A percentile compares a stretch with the other conserved stretches of the same genome.
These are phyloP conservation scores for Bombus huntii DNA, from an alignment of 1,140 invertebrate genomes.

Conservation along the genomic window DNA sequence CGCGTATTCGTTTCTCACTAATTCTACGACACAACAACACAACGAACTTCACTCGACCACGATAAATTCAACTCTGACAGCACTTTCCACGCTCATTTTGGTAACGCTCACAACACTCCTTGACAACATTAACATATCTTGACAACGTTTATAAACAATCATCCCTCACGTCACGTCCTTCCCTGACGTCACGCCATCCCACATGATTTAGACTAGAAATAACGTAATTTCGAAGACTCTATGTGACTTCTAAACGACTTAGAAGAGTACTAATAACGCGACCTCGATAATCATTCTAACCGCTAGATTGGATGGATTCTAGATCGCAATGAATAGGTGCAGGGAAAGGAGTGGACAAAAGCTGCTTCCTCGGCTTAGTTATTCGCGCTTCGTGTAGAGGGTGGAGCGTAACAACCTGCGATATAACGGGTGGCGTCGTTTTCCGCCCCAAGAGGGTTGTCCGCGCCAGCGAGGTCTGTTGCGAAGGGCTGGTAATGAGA, in stretches of 20 bases:
- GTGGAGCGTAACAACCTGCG: slow-evolving; percentile 63
- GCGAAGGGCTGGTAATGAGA: slow-evolving; percentile 69
- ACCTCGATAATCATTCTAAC: too few relatives aligned
- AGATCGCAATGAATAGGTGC: not conserved
- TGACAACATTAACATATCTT: too few relatives aligned
- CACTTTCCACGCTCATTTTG: too few relatives aligned
- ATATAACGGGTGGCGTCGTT: slow-evolving; percentile 72
- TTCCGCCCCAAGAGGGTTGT: slow-evolving; percentile 61
- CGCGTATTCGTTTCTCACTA: too few relatives aligned
- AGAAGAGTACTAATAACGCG: not conserved
- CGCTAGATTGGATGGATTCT: not conserved
- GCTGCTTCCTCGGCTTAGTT: slow-evolving; percentile 47
- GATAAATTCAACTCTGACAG: too few relatives aligned
- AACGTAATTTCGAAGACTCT: not conserved
- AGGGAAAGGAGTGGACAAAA: slow-evolving; percentile 31
- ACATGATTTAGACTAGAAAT: not conserved
- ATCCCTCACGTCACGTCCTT: too few relatives aligned
- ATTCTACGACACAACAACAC: too few relatives aligned
- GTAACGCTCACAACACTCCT: too few relatives aligned
- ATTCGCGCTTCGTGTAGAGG: slow-evolving; percentile 60
- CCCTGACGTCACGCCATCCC: too few relatives aligned
- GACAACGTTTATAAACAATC: too few relatives aligned
- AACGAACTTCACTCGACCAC: too few relatives aligned
- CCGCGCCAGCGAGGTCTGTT: slow-evolving; percentile 9
- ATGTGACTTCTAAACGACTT: too few relatives aligned